phyloP scores from a whole-genome alignment of 2,113 vertebrate genomes.

The Pampusana beccarii region DNA sequence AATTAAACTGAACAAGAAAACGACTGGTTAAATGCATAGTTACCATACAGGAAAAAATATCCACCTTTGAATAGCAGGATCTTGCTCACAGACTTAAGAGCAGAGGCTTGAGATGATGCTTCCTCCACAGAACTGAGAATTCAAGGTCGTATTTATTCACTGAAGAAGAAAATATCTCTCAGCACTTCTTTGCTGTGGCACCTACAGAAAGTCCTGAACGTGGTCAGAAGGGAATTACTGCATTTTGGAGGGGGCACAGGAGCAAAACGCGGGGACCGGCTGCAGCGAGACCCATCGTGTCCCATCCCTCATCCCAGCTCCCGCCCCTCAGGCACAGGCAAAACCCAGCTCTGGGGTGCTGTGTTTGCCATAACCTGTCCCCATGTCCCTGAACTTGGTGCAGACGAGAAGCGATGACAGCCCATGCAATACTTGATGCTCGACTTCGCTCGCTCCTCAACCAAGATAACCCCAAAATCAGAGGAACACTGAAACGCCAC shows the following conservation, averaged over 20 bases:
- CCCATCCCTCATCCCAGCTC: background rate
- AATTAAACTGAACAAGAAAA: slow-evolving; percentile 10
- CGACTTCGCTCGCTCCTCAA: background rate
- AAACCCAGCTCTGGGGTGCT: background rate
- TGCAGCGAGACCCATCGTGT: rapidly evolving
- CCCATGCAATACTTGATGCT: background rate
- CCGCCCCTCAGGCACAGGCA: background rate
- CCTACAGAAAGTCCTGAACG: background rate
- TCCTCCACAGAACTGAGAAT: background rate
- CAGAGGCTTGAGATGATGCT: background rate
- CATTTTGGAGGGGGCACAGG: rapidly evolving
- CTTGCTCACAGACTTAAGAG: background rate
- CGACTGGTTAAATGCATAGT: background rate
- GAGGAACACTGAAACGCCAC: rapidly evolving
- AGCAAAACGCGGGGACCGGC: rapidly evolving
- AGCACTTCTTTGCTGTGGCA: background rate
- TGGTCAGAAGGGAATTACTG: background rate
- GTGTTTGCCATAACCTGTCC: no score
- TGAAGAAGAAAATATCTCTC: background rate
- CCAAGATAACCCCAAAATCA: background rate
- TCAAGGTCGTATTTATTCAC: background rate
- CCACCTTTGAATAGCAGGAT: background rate
- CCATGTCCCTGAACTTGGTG: no score
- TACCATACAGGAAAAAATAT: background rate
- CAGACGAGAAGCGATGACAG: background rate